Conservation (phyloP, 2,113 vertebrate genomes). For the Heptranchias perlo region DNA sequence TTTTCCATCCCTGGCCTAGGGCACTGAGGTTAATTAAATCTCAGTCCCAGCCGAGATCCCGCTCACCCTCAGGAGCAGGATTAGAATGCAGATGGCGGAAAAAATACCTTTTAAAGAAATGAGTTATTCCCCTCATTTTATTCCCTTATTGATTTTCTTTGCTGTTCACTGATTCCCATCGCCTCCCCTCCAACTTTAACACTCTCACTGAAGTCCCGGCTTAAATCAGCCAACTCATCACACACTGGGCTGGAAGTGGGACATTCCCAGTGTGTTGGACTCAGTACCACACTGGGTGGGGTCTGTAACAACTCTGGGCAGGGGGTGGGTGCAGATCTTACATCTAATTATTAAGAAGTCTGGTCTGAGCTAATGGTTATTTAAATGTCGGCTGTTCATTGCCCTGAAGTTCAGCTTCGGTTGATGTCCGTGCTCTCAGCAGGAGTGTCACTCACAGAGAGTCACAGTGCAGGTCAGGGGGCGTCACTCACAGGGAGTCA, state of each 20-base stretch:
- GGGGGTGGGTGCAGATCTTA: too few species aligned
- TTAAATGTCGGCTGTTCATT: neutral
- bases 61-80: neutral
- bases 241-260: neutral
- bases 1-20: neutral
- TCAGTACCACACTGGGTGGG: too few species aligned
- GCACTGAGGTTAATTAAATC: neutral
- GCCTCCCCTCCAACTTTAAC: neutral
- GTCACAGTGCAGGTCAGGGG: neutral
- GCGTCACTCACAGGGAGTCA: neutral
- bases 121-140: neutral
- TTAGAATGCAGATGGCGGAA: neutral
- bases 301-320: too few species aligned
- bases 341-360: neutral
- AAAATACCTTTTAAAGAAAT: neutral
- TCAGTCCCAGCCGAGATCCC: neutral
- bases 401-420: neutral
- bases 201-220: neutral
- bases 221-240: neutral
- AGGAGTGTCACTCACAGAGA: neutral
- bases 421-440: neutral
- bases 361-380: neutral
- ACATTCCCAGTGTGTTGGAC: neutral
- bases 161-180: neutral
- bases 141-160: too few species aligned